Evolutionary conservation across 2,888 invertebrate species (phyloP).

Genomic region (Pterostichus madidus): DNA sequence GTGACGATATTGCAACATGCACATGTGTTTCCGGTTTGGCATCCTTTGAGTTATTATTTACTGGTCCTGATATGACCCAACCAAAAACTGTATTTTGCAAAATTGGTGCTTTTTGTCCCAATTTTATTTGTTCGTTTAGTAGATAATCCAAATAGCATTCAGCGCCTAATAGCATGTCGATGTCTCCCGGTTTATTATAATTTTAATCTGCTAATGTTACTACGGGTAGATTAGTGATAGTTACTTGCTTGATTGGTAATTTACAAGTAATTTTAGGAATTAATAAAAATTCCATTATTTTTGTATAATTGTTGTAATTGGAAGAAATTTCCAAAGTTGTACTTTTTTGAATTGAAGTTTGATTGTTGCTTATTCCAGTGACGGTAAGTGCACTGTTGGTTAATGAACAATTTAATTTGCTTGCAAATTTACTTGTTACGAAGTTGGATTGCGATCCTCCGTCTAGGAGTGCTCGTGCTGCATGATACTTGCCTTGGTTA

Average conservation of each 20-base stretch:
- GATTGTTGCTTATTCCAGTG: conserved; percentile 10
- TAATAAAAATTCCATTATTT: too few relatives aligned
- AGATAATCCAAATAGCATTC: conserved; percentile 64
- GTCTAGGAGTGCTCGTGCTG: conserved; percentile 39
- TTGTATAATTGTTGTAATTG: too few relatives aligned
- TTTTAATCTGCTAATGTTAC: conserved; percentile 64
- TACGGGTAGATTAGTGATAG: conserved; percentile 28
- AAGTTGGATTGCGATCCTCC: conserved; percentile 57
- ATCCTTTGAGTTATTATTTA: not conserved
- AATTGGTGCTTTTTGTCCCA: conserved; percentile 49
- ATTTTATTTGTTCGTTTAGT: conserved; percentile 61
- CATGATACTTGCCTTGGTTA: conserved; percentile 29
- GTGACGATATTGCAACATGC: not conserved
- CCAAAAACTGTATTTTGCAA: conserved; percentile 69
- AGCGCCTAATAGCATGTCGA: conserved; percentile 52
- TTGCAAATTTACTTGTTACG: conserved; percentile 18
- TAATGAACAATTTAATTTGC: conserved; percentile 14
- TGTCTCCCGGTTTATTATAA: conserved; percentile 41
- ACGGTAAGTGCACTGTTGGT: not conserved
- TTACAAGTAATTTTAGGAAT: conserved; percentile 29
- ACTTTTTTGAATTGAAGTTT: not conserved
- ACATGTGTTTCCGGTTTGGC: not conserved
- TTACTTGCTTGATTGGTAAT: conserved; percentile 16
- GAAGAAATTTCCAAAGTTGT: conserved; percentile 2
- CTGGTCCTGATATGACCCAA: conserved; percentile 68